phyloP scores from a whole-genome alignment of 2,888 invertebrate species.

The Axea sp. region DNA sequence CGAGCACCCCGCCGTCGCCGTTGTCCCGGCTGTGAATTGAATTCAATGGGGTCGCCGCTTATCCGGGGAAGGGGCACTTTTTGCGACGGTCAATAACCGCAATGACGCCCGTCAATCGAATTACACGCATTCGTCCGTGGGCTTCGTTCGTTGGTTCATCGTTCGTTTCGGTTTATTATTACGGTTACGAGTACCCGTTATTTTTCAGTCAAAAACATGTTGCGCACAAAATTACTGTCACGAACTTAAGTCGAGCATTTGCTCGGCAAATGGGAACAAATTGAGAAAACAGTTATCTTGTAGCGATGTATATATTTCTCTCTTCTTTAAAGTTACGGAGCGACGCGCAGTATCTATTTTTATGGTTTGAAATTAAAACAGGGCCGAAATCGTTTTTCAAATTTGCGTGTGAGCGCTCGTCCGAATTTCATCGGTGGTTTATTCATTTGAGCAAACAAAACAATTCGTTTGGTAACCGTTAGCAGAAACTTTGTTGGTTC shows the following conservation, averaged over 20 bases:
- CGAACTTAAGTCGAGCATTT: conserved; percentile 13
- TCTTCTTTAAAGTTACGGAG: too few species aligned
- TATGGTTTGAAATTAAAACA: too few species aligned
- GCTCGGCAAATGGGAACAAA: neutral
- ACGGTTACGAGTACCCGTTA: conserved; percentile 23
- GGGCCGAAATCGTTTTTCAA: too few species aligned
- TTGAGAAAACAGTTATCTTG: too few species aligned
- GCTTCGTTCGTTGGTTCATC: conserved; percentile 12
- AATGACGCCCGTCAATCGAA: conserved; percentile 49
- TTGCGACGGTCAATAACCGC: conserved; percentile 56
- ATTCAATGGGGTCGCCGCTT: conserved; percentile 52
- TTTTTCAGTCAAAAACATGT: conserved; percentile 19
- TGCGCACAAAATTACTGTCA: conserved; percentile 3
- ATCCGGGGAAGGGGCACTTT: conserved; percentile 57
- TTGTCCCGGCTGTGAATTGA: conserved; percentile 37
- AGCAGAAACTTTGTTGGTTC: too few species aligned
- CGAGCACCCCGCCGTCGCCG: conserved; percentile 43
- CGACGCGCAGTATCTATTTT: too few species aligned
- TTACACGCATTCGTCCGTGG: conserved; percentile 29
- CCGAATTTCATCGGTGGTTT: too few species aligned
- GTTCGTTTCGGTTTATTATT: conserved; percentile 45
- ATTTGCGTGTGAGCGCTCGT: too few species aligned
- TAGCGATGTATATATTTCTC: too few species aligned
- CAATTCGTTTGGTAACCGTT: too few species aligned
- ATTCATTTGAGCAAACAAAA: too few species aligned